phyloP scores from a whole-genome alignment of 1,140 invertebrate genomes.

The Drosophila lini region DNA sequence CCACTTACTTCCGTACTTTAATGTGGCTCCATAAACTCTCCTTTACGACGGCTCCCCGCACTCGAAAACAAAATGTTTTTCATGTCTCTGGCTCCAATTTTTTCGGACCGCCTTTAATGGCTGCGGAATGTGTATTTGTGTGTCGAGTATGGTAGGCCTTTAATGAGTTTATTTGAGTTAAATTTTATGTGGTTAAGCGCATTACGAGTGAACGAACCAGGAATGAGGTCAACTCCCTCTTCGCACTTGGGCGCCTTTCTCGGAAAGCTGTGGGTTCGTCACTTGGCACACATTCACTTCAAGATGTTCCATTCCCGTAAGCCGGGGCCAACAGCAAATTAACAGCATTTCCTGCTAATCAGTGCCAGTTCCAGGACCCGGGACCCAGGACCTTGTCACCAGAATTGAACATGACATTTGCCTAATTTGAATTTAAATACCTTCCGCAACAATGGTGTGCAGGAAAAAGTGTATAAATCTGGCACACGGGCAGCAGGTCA shows the following conservation, averaged over 20 bases:
- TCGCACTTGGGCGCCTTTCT: conserved; percentile 13
- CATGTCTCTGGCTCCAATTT: conserved; percentile 24
- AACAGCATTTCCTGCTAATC: conserved; percentile 37
- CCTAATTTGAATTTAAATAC: conserved; percentile 80
- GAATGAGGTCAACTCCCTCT: conserved; percentile 39
- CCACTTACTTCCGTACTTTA: conserved; percentile 77
- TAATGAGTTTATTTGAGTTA: conserved; percentile 81
- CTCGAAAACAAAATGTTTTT: conserved; percentile 67
- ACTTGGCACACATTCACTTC: conserved; percentile 39
- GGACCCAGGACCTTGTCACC: conserved; percentile 48
- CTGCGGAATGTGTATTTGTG: conserved; percentile 47
- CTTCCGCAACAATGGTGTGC: conserved; percentile 39
- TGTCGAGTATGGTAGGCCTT: conserved; percentile 72
- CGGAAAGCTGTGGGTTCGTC: conserved; percentile 8
- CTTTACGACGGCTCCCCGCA: conserved; percentile 55
- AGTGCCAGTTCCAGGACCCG: conserved; percentile 12
- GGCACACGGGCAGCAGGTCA: conserved; percentile 60
- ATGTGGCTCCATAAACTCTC: conserved; percentile 74
- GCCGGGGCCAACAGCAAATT: conserved; percentile 9
- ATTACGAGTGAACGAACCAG: conserved; percentile 55
- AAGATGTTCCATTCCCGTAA: conserved; percentile 24
- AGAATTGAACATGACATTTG: conserved; percentile 73
- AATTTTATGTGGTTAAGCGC: conserved; percentile 77
- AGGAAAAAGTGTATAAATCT: conserved; percentile 66
- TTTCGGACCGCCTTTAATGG: conserved; percentile 23